Evolutionary conservation across 64 coral and sea anemone genomes (phyloP).

Genomic region (Stylophora pistillata): DNA sequence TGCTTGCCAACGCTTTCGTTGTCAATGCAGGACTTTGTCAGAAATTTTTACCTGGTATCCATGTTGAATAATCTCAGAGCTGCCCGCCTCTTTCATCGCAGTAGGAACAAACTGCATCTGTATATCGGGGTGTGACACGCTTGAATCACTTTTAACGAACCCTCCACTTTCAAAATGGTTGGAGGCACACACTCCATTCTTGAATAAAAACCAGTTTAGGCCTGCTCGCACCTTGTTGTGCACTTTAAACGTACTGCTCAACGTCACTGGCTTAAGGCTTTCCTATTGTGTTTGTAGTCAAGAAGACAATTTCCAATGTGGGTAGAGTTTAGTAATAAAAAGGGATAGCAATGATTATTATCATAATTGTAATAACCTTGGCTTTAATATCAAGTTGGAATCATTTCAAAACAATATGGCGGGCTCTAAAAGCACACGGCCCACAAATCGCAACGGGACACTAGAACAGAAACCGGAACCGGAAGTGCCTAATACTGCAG

Average conservation of each 20-base stretch:
- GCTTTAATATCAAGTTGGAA: no score
- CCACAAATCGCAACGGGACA: no score
- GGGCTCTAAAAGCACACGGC: no score
- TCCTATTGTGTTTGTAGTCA: not conserved
- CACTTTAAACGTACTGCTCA: constrained; percentile 23
- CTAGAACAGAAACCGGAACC: no score
- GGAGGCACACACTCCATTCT: constrained; percentile 22
- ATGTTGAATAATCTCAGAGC: not conserved
- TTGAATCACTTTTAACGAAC: constrained; percentile 21
- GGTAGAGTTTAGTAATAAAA: no score
- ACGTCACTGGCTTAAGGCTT: constrained; percentile 18
- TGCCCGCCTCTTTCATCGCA: not conserved
- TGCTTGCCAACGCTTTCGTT: no score
- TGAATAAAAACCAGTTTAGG: constrained; percentile 46
- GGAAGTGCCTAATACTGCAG: no score
- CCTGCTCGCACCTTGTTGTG: constrained; percentile 5
- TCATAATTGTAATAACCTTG: no score
- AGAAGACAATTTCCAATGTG: no score
- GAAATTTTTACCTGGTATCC: not conserved
- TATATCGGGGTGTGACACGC: constrained; percentile 36
- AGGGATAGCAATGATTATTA: no score
- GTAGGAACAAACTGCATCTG: constrained; percentile 31
- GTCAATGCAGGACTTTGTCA: no score
- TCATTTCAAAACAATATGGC: no score
- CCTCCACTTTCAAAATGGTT: constrained; percentile 31